These are phyloP conservation scores for Hesperia comma DNA, from an alignment of 2,888 invertebrate genomes.

Conservation along the genomic window DNA sequence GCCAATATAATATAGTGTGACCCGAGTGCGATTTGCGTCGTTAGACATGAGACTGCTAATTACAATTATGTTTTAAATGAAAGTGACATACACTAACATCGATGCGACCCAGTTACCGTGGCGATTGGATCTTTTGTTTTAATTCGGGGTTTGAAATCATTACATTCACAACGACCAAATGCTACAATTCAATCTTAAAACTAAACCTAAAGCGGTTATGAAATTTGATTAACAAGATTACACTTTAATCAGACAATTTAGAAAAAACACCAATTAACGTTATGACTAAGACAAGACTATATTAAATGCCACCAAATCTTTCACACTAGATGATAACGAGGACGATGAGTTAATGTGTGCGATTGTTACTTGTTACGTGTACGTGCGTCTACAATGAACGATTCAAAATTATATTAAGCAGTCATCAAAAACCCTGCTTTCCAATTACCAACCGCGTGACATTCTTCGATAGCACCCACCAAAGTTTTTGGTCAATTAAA, in stretches of 20 bases:
- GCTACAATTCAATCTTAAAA: conserved; percentile 31
- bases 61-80: conserved; percentile 9
- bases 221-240: conserved; percentile 27
- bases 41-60: not conserved
- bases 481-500: conserved; percentile 36
- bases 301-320: conserved; percentile 35
- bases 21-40: conserved; percentile 16
- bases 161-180: conserved; percentile 15
- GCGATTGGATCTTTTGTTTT: conserved; percentile 5
- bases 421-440: conserved; percentile 37
- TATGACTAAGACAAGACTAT: conserved; percentile 28
- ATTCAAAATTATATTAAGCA: conserved; percentile 36
- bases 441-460: conserved; percentile 35
- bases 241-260: conserved; percentile 20
- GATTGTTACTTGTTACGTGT: conserved; percentile 28
- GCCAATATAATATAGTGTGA: conserved; percentile 45
- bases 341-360: conserved; percentile 32
- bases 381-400: conserved; percentile 33
- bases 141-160: conserved; percentile 26
- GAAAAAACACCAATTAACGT: conserved; percentile 23
- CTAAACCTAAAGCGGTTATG: conserved; percentile 30
- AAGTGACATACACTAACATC: conserved; percentile 1
- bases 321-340: conserved; percentile 27
- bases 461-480: conserved; percentile 38
- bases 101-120: not conserved